These are phyloP conservation scores for Limnothrissa miodon DNA, from an alignment of 2,113 vertebrate genomes.

Conservation along the genomic window DNA sequence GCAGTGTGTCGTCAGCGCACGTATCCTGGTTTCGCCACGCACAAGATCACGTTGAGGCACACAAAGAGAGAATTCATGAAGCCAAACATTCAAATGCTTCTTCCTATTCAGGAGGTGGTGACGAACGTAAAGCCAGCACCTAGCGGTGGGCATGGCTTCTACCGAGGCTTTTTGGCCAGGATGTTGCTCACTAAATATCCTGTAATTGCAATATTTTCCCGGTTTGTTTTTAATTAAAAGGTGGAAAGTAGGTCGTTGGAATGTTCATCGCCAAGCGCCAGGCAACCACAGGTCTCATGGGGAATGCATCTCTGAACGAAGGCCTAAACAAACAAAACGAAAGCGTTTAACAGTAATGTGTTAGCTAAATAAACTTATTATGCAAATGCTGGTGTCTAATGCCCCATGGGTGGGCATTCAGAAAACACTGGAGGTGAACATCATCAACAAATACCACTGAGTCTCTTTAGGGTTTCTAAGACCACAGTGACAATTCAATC, in stretches of 20 bases:
- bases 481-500: neutral
- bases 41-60: neutral
- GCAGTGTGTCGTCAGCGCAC: conserved; percentile 14
- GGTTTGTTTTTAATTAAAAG: conserved; percentile 9
- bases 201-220: conserved; percentile 5
- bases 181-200: neutral
- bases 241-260: neutral
- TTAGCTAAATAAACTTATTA: conserved; percentile 33
- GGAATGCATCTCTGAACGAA: neutral
- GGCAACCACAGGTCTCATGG: conserved; percentile 13
- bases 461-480: no score
- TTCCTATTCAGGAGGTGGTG: neutral
- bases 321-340: conserved; percentile 20
- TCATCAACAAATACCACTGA: neutral
- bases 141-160: neutral
- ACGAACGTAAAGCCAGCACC: neutral
- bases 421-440: neutral
- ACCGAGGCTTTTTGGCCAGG: neutral
- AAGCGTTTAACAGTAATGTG: conserved; percentile 25
- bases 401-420: neutral
- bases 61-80: conserved; percentile 15
- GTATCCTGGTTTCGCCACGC: neutral
- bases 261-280: neutral
- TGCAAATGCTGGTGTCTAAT: neutral
- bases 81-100: neutral